These are phyloP conservation scores for Plebejus argus DNA, from an alignment of 2,888 invertebrate genomes.

Conservation along the genomic window DNA sequence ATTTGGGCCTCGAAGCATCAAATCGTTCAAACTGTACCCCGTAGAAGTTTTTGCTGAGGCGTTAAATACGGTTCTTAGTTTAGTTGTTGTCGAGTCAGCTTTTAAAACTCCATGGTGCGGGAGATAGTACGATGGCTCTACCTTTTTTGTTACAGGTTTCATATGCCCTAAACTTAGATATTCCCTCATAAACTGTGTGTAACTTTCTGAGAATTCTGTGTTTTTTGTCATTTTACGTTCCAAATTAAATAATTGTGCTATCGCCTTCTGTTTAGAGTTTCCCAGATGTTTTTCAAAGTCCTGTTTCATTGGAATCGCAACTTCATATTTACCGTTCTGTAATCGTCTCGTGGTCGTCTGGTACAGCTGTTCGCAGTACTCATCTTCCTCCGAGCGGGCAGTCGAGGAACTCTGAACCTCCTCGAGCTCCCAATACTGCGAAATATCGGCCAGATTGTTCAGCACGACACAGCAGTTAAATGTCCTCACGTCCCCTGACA, in stretches of 20 bases:
- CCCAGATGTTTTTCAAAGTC: neutral
- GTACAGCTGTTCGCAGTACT: too few relatives aligned
- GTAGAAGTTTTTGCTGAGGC: constrained; percentile 26
- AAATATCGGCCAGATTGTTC: too few relatives aligned
- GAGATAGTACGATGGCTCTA: constrained; percentile 25
- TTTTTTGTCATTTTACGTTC: neutral
- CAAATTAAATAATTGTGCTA: constrained; percentile 25
- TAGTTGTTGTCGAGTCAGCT: constrained; percentile 30
- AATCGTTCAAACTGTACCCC: constrained; percentile 24
- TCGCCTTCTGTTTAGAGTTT: constrained; percentile 6
- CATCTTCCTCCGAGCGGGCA: too few relatives aligned
- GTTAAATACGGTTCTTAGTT: constrained; percentile 31
- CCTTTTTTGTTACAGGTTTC: constrained; percentile 11
- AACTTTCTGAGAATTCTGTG: constrained; percentile 23
- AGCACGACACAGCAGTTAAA: too few relatives aligned
- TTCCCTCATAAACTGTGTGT: constrained; percentile 25
- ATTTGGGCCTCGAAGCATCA: constrained; percentile 5
- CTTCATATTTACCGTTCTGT: too few relatives aligned
- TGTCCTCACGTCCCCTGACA: too few relatives aligned
- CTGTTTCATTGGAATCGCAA: too few relatives aligned
- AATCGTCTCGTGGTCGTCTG: too few relatives aligned
- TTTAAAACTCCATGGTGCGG: constrained; percentile 26
- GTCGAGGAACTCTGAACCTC: too few relatives aligned
- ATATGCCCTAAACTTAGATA: constrained; percentile 26
- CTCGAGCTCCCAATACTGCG: too few relatives aligned